Conservation (phyloP, 2,888 invertebrate genomes). For the Uropetala carovei region DNA sequence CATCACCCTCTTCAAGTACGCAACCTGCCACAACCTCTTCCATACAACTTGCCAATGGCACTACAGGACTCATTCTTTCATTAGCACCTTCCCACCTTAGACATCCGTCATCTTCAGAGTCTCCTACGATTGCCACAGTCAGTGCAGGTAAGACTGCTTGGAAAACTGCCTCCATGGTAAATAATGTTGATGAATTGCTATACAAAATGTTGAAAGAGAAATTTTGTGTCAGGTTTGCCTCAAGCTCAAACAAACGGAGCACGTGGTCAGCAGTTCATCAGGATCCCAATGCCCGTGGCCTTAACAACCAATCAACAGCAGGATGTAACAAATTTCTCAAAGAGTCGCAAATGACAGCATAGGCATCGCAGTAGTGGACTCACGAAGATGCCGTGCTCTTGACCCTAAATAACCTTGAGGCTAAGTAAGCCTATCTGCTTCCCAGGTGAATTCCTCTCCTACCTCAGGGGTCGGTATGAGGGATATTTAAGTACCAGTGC, state of each 20-base stretch:
- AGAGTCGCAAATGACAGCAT: conserved; percentile 48
- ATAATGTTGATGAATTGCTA: background rate
- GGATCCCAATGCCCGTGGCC: conserved; percentile 21
- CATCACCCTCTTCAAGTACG: background rate
- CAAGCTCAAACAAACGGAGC: conserved; percentile 55
- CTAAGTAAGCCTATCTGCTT: conserved; percentile 4
- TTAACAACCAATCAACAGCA: conserved; percentile 33
- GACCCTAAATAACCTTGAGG: conserved; percentile 17
- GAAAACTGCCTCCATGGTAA: background rate
- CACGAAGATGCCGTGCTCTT: background rate
- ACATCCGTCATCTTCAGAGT: conserved; percentile 20
- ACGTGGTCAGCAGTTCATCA: conserved; percentile 47
- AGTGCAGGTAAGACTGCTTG: background rate
- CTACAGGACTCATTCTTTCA: conserved; percentile 57
- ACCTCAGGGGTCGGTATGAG: background rate
- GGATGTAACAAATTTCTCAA: conserved; percentile 34
- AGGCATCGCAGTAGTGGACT: background rate
- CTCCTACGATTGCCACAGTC: conserved; percentile 11
- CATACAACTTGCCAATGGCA: conserved; percentile 37
- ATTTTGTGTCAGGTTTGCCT: background rate
- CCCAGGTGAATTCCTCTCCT: conserved; percentile 30
- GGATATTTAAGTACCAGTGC: conserved; percentile 35
- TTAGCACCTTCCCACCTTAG: conserved; percentile 23
- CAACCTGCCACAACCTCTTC: conserved; percentile 23
- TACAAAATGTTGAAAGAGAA: background rate